Conservation (phyloP, 2,797 vertebrate species). For the Sus cebifrons region DNA sequence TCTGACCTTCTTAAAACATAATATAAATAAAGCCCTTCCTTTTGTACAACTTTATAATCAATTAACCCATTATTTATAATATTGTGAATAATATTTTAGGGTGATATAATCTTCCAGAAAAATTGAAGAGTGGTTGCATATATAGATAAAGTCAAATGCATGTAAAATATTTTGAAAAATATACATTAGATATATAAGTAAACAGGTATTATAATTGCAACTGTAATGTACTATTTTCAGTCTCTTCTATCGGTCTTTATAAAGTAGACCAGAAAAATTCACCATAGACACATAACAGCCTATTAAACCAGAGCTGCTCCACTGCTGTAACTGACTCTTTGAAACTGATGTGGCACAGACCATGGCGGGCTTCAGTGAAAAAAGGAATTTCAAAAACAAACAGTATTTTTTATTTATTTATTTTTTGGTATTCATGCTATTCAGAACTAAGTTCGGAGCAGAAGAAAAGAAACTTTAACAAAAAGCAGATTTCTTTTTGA, state of each 20-base stretch:
- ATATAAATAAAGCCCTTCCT: neutral
- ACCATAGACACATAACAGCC: slow-evolving; percentile 32
- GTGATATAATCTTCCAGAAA: slow-evolving; percentile 5
- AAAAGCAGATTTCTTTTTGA: slow-evolving; percentile 55
- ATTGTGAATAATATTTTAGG: neutral
- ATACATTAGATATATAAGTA: neutral
- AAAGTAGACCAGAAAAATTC: slow-evolving; percentile 29
- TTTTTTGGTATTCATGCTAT: slow-evolving; percentile 59
- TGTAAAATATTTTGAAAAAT: slow-evolving; percentile 31
- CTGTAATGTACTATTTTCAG: accelerated
- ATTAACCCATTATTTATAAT: neutral
- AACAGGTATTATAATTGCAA: neutral
- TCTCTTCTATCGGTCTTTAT: slow-evolving; percentile 60
- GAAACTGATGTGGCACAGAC: slow-evolving; percentile 38
- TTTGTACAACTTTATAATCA: neutral
- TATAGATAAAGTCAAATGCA: neutral
- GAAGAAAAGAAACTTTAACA: slow-evolving; percentile 63
- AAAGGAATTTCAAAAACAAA: neutral
- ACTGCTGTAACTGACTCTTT: slow-evolving; percentile 67
- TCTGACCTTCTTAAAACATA: slow-evolving; percentile 43
- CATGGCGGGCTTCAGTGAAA: neutral
- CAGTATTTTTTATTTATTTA: slow-evolving; percentile 31
- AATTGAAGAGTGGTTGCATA: neutral
- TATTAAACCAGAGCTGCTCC: slow-evolving; percentile 46
- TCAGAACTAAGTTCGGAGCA: slow-evolving; percentile 65